phyloP scores from a whole-genome alignment of 2,113 vertebrate genomes.

The Addax nasomaculatus region DNA sequence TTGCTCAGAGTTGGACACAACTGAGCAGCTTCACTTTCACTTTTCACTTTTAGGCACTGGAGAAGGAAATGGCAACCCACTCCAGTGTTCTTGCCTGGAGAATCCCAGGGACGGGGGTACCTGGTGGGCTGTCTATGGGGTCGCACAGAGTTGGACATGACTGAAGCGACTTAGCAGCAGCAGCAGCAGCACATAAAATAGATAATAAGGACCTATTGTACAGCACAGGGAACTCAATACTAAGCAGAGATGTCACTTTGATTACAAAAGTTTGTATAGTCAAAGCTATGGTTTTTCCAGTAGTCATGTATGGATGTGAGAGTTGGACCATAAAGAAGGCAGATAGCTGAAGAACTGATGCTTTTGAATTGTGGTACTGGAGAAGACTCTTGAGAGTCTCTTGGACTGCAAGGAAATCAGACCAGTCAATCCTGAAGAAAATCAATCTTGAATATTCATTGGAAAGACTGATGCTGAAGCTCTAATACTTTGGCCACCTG shows the following conservation, averaged over 20 bases:
- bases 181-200: background rate
- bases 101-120: too few species aligned
- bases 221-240: background rate
- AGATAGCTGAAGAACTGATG: background rate
- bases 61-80: too few species aligned
- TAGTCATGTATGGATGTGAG: background rate
- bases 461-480: background rate
- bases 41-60: too few species aligned
- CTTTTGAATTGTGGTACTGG: background rate
- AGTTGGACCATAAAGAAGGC: background rate
- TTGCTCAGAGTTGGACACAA: too few species aligned
- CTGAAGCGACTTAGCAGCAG: too few species aligned
- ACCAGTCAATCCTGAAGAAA: background rate
- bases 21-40: too few species aligned
- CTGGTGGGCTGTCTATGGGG: too few species aligned
- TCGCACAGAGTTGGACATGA: rapidly evolving
- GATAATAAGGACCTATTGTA: background rate
- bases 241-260: background rate
- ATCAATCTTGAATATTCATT: background rate
- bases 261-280: background rate
- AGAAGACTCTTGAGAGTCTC: background rate
- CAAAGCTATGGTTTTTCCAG: background rate
- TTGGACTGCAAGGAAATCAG: background rate
- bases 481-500: background rate
- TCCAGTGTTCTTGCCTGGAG: too few species aligned